phyloP scores from a whole-genome alignment of 2,113 vertebrate species.

The Syrmaticus mikado region DNA sequence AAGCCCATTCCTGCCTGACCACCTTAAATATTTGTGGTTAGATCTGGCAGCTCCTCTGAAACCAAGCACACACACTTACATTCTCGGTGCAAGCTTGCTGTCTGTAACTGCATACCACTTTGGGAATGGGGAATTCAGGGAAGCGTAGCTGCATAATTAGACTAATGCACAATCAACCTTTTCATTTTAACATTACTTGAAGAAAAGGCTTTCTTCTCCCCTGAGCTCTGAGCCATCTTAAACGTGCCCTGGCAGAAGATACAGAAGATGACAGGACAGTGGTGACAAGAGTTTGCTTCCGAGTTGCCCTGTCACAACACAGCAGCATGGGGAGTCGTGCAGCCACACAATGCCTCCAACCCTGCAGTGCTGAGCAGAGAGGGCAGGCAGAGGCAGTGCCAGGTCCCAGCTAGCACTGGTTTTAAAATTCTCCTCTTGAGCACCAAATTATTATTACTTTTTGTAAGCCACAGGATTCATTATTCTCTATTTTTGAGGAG shows the following conservation, averaged over 20 bases:
- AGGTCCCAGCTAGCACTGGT: neutral
- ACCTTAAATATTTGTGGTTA: conserved; percentile 94
- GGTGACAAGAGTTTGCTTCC: conserved; percentile 1
- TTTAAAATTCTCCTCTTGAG: neutral
- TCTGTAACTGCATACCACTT: conserved; percentile 77
- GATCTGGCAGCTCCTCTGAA: conserved; percentile 82
- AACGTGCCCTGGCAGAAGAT: conserved; percentile 7
- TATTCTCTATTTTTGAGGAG: accelerated
- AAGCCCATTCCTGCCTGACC: conserved; percentile 83
- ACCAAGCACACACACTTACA: conserved; percentile 78
- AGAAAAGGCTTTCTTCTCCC: conserved; percentile 28
- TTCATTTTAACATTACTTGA: conserved; percentile 72
- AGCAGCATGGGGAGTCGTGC: neutral
- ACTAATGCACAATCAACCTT: conserved; percentile 77
- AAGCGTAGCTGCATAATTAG: conserved; percentile 72
- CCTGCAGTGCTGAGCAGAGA: neutral
- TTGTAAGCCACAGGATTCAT: neutral
- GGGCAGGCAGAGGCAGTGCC: neutral
- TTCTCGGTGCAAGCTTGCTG: conserved; percentile 73
- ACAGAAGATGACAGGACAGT: neutral
- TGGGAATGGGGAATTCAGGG: conserved; percentile 73
- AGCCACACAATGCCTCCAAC: neutral
- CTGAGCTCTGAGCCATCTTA: conserved; percentile 14
- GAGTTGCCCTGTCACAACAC: neutral
- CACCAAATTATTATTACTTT: neutral